Percentiles rank a stretch among this genome's conserved stretches.
Evolutionary conservation across 2,888 invertebrate species (phyloP).

Genomic region (Leucania comma): DNA sequence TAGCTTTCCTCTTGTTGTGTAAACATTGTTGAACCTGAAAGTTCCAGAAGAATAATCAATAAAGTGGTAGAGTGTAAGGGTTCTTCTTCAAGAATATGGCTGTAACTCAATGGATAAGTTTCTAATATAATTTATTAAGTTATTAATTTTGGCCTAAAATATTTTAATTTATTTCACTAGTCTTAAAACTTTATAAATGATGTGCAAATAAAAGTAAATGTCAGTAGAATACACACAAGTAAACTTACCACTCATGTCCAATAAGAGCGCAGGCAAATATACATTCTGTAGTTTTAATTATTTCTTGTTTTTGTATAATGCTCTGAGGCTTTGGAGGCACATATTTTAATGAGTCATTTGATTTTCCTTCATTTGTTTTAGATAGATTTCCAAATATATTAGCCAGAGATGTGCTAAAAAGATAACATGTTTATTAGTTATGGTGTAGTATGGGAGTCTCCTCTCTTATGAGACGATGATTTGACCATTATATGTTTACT

Average conservation of each 20-base stretch:
- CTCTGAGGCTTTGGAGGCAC: slow-evolving; percentile 77
- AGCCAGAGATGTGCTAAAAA: slow-evolving; percentile 83
- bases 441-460: not conserved
- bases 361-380: slow-evolving; percentile 64
- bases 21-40: slow-evolving; percentile 77
- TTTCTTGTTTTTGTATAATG: slow-evolving; percentile 66
- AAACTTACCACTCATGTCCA: slow-evolving; percentile 84
- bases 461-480: not conserved
- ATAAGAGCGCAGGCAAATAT: slow-evolving; percentile 80
- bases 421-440: not conserved
- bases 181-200: not conserved
- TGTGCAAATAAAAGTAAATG: slow-evolving; percentile 27
- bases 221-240: slow-evolving; percentile 1
- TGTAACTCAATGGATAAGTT: not conserved
- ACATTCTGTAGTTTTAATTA: slow-evolving; percentile 76
- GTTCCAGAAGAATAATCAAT: slow-evolving; percentile 1
- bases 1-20: slow-evolving; percentile 80
- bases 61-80: not conserved
- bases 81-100: not conserved
- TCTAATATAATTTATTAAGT: not conserved
- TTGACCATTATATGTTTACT: no score
- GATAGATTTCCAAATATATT: slow-evolving; percentile 78
- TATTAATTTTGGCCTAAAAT: not conserved
- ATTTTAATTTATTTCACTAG: not conserved
- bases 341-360: slow-evolving; percentile 82